Conservation (phyloP, 92 coral and sea anemone species). For the Siderastrea siderea region DNA sequence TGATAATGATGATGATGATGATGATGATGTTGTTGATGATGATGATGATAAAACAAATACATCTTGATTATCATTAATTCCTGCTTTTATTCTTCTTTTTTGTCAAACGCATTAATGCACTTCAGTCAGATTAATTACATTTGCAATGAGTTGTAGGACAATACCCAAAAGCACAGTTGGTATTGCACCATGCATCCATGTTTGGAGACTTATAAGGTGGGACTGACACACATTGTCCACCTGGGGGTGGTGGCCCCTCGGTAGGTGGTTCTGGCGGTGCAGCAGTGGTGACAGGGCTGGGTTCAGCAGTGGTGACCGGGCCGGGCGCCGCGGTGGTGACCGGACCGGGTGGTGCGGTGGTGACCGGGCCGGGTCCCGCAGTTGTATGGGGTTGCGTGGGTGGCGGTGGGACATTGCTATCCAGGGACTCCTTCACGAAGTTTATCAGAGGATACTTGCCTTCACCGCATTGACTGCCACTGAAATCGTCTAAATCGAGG, state of each 20-base stretch:
- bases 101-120: no score
- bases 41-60: no score
- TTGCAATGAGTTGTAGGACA: conserved; percentile 84
- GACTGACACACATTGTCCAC: conserved; percentile 59
- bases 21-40: no score
- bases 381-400: conserved; percentile 62
- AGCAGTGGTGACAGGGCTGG: background rate
- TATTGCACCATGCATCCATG: conserved; percentile 77
- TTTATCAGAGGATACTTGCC: conserved; percentile 91
- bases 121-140: conserved; percentile 18
- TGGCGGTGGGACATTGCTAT: conserved; percentile 69
- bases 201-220: conserved; percentile 66
- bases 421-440: conserved; percentile 75
- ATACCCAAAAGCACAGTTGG: conserved; percentile 77
- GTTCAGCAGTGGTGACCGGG: conserved; percentile 16
- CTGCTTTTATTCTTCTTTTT: no score
- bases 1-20: no score
- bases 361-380: conserved; percentile 9
- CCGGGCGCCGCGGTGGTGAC: conserved; percentile 29
- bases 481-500: conserved; percentile 91
- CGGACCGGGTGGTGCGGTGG: conserved; percentile 44
- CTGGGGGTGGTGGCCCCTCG: conserved; percentile 14
- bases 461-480: conserved; percentile 82
- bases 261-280: background rate
- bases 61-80: no score